Evolutionary conservation across 2,888 invertebrate species (phyloP), one percentile per base, ranked within the genome.

Genomic region (Amblyteles armatorius): DNA sequence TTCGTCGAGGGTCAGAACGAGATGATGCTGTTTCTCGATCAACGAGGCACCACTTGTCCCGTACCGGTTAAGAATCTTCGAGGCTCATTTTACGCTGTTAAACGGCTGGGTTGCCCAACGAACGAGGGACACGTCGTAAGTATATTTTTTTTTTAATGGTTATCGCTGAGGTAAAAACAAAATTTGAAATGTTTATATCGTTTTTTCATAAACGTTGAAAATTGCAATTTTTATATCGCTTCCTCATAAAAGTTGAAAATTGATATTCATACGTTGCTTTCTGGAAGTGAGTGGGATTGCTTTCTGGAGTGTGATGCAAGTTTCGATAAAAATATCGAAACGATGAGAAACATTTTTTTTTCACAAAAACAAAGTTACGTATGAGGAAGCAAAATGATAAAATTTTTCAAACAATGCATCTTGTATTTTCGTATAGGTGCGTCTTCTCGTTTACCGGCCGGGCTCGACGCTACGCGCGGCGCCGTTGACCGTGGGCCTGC

Each of bases 1-100:
- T 95, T 96, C 26, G 95, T 98, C 7, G 97, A 97, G 82, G 97
- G 96, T 0, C 98, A 98, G 94, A 97, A 96, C 87, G 95, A 96
- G 88, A 94, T 97, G 86, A 95, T 98, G 95, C 93, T 97, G 50
- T 96, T 95, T 92, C 94, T 98, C 88, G 94, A 97, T 48, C 94
- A 95, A 72, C 95, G 96, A 44, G 94, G 95, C 3, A 94, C 98
- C 13, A 94, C 93, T 9, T 97, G 97, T 84, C 96, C 98, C 0
- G 94, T 95, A 72, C 97, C 98, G 0, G 94, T 97, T 52, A 95
- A 95, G 89, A 97, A 97, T 89, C 94, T 96, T 0, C 94, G 94
- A 85, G 97, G 97, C 0, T 95, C 95, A 84, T 95, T 96, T 88
- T 95, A 95, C 92, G 96, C 96, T 0, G 85, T 95, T 69, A 95